Conservation (phyloP, 2,113 vertebrate species). For the Pongo abelii region DNA sequence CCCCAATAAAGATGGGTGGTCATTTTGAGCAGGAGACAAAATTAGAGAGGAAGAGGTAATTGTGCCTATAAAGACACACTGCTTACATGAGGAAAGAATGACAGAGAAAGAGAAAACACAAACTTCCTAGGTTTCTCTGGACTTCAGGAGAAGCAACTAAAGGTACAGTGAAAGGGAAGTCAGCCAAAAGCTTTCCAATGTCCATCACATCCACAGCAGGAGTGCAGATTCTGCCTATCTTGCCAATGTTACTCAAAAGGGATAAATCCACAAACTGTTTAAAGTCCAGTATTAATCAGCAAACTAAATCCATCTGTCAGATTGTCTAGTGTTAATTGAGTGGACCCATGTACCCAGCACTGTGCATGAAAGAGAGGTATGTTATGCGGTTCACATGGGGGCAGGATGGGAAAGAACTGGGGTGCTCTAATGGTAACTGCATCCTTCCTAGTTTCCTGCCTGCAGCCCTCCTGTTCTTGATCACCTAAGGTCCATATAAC, state of each 20-base stretch:
- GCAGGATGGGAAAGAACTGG: not conserved
- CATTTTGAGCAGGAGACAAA: not conserved
- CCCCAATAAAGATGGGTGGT: not conserved
- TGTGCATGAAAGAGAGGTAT: not conserved
- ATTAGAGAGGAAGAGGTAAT: not conserved
- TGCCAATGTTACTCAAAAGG: not conserved
- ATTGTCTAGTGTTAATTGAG: not conserved
- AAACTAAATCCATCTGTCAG: not conserved
- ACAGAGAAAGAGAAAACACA: not conserved
- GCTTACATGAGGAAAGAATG: not conserved
- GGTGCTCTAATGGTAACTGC: not conserved
- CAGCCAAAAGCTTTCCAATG: not conserved
- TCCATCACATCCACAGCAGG: not conserved
- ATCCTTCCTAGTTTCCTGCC: not conserved
- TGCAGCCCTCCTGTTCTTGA: not conserved
- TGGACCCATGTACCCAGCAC: not conserved
- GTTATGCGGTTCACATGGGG: not conserved
- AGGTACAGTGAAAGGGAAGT: not conserved
- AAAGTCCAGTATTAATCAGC: not conserved
- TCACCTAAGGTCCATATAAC: not conserved
- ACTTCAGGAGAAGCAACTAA: not conserved
- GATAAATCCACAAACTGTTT: not conserved
- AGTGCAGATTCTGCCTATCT: not conserved
- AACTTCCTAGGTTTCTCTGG: not conserved
- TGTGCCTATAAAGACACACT: not conserved